Conservation (phyloP, 1,140 invertebrate species). For the Drosophila pseudoobscura region DNA sequence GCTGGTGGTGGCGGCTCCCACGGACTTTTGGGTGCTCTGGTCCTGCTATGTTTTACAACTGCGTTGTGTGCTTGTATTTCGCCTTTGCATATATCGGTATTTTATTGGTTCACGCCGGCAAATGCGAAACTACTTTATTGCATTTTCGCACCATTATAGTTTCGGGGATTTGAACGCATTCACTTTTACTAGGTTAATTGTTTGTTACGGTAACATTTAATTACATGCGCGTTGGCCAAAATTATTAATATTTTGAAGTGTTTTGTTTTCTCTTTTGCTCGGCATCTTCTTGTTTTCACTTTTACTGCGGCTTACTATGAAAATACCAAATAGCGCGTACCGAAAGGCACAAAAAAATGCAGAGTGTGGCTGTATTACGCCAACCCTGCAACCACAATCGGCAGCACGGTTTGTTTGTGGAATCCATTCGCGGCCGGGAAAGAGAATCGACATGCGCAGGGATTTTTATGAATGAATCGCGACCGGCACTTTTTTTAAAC, state of each 20-base stretch:
- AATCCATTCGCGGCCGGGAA: conserved; percentile 32
- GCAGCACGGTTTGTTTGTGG: conserved; percentile 63
- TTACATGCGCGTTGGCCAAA: neutral
- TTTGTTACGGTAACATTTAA: conserved; percentile 8
- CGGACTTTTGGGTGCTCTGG: too few relatives aligned
- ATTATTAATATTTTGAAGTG: conserved; percentile 14
- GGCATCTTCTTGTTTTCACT: conserved; percentile 59
- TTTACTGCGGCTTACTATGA: conserved; percentile 36
- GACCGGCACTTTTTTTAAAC: conserved; percentile 47
- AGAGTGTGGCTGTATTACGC: conserved; percentile 46
- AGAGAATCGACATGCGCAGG: conserved; percentile 37
- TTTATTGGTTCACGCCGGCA: conserved; percentile 28
- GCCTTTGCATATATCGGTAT: conserved; percentile 1
- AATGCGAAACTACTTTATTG: conserved; percentile 1
- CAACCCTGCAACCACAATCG: conserved; percentile 47
- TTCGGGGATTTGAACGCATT: conserved; percentile 12
- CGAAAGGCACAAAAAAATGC: conserved; percentile 56
- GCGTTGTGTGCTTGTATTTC: conserved; percentile 40
- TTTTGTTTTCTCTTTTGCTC: conserved; percentile 36
- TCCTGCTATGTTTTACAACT: conserved; percentile 36
- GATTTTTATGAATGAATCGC: conserved; percentile 62
- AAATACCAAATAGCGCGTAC: conserved; percentile 33
- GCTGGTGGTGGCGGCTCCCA: too few relatives aligned
- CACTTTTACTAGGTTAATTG: conserved; percentile 15
- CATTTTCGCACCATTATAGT: too few relatives aligned